phyloP scores from a whole-genome alignment of 1,140 invertebrate species.

The Pseudoatta argentina region DNA sequence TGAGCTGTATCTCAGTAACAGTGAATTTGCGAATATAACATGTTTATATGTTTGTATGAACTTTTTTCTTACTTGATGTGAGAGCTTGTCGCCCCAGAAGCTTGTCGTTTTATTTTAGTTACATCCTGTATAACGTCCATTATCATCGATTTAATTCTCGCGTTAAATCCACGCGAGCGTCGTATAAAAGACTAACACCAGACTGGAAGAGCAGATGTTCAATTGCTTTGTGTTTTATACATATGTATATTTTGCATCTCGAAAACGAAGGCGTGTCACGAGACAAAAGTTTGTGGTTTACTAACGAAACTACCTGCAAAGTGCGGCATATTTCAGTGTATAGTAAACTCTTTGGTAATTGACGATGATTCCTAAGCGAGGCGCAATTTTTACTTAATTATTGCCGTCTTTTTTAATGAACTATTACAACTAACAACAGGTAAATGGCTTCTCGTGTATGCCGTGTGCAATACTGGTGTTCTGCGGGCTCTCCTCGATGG shows the following conservation, averaged over 20 bases:
- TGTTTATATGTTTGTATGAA: no score
- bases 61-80: no score
- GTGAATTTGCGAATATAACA: no score
- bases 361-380: neutral
- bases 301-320: neutral
- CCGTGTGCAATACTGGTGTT: conserved; percentile 88
- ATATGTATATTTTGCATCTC: neutral
- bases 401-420: neutral
- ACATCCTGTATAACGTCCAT: neutral
- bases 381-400: neutral
- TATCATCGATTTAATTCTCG: conserved; percentile 14
- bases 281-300: neutral
- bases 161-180: conserved; percentile 17
- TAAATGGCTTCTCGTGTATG: conserved; percentile 86
- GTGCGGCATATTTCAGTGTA: neutral
- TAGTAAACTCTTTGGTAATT: conserved; percentile 8
- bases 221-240: neutral
- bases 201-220: conserved; percentile 12
- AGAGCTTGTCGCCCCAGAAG: no score
- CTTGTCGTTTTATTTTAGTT: no score
- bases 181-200: neutral
- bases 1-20: no score
- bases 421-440: conserved; percentile 86
- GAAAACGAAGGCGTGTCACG: neutral
- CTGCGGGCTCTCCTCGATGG: conserved; percentile 77